Evolutionary conservation across 2,113 vertebrate genomes (phyloP), one percentile per base, ranked within the genome.

Genomic region (Vulpes ferrilata): DNA sequence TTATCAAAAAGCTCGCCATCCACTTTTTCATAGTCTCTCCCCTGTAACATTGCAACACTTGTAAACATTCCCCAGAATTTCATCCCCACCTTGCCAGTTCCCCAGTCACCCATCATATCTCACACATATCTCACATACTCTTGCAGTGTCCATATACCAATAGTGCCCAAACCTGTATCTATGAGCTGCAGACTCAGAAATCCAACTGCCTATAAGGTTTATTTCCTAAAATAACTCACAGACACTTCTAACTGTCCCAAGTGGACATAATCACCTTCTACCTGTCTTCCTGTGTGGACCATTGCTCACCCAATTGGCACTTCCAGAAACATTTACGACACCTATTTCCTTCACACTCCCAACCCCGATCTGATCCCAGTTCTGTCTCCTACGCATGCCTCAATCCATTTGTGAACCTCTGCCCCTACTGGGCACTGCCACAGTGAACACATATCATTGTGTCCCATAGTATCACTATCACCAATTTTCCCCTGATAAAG

Each of bases 171-270:
- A 84, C 38, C 23, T n/a, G 4, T 43, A 23, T 32, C 67, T 32
- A 22, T 3, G 27, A 35, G 51, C 32, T n/a, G 22, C 43, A 90
- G 69, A 71, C 4, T 88, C 27, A 97, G 81, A 88, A n/a, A n/a
- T 76, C 23, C 30, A 85, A 78, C 17, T 11, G 1, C 64, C 73
- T 55, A 2, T 55, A 55, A 80, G 53, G 3, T 59, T 16, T 65
- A 32, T 90, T 74, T 87, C 79, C 80, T 67, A n/a, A 80, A 43
- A 95, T 43, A 48, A 25, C 25, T 38, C 91, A 30, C 11, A 43
- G 12, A 64, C 51, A 71, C n/a, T 83, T 85, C 43, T n/a, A 23
- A 60, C 8, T 23, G 4, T 76, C 73, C 92, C 59, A 35, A 67
- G 22, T 4, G 57, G n/a, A 87, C 22, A 13, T 7, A 43, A 48